Conservation (phyloP, 1,140 invertebrate genomes). For the Stenopsyche tienmushanensis region DNA sequence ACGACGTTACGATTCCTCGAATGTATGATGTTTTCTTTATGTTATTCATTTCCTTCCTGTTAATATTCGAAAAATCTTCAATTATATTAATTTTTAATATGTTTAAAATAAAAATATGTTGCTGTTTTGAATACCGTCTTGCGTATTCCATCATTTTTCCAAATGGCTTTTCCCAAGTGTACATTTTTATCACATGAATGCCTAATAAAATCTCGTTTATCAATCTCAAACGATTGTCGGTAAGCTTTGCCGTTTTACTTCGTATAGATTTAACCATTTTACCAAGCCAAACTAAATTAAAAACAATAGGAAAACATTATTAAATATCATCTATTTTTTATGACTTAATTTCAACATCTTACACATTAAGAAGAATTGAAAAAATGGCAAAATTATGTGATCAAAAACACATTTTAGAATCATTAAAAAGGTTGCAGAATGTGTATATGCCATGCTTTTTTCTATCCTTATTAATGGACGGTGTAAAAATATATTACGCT, state of each 20-base stretch:
- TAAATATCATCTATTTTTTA: neutral
- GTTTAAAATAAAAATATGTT: neutral
- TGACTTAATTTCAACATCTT: neutral
- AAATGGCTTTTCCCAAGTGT: slow-evolving; percentile 61
- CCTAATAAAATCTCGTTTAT: slow-evolving; percentile 68
- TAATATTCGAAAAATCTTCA: slow-evolving; percentile 9
- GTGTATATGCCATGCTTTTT: too few species aligned
- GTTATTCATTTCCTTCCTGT: slow-evolving; percentile 36
- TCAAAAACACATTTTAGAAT: too few species aligned
- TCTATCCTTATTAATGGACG: too few species aligned
- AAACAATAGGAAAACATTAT: neutral
- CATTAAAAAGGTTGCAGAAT: too few species aligned
- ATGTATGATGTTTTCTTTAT: slow-evolving; percentile 24
- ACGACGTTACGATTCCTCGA: slow-evolving; percentile 23
- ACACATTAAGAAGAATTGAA: too few species aligned
- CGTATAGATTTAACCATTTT: slow-evolving; percentile 37
- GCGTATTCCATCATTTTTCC: slow-evolving; percentile 45
- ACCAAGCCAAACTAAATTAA: slow-evolving; percentile 41
- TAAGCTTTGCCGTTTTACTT: slow-evolving; percentile 57
- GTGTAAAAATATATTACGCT: slow-evolving; percentile 34
- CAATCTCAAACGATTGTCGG: slow-evolving; percentile 66
- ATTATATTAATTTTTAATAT: neutral
- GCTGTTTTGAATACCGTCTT: slow-evolving; percentile 36
- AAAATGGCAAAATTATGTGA: too few species aligned
- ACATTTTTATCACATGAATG: slow-evolving; percentile 64